phyloP scores from a whole-genome alignment of 2,113 vertebrate genomes.

The Diphyllodes magnificus region DNA sequence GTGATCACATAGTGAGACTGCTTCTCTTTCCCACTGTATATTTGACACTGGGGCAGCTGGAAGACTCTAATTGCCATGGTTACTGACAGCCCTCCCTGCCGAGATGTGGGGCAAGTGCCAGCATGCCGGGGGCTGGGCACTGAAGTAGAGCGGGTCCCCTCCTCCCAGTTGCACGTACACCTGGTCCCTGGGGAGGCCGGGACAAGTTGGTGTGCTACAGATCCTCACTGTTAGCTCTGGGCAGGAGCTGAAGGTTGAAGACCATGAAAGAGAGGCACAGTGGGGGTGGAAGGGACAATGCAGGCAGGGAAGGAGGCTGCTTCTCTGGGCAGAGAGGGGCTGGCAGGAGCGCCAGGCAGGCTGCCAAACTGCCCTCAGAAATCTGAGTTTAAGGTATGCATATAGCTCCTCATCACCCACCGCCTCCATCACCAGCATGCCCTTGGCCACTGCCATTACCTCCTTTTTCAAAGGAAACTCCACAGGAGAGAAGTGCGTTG shows the following conservation, averaged over 20 bases:
- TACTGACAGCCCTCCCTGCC: background rate
- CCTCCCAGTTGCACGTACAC: background rate
- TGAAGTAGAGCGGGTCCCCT: background rate
- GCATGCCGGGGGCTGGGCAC: background rate
- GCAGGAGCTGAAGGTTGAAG: background rate
- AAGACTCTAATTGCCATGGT: background rate
- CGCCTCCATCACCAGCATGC: background rate
- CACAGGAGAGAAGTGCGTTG: background rate
- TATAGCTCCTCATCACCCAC: background rate
- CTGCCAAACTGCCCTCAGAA: background rate
- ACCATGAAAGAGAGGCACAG: background rate
- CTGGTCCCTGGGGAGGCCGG: background rate
- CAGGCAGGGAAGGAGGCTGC: background rate
- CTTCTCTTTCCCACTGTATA: background rate
- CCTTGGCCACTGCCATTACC: accelerated
- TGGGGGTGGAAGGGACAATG: background rate
- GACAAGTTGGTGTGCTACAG: background rate
- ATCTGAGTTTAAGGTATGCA: background rate
- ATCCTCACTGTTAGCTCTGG: background rate
- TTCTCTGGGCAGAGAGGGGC: background rate
- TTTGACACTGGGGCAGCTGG: background rate
- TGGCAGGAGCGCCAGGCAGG: background rate
- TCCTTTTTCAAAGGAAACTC: background rate
- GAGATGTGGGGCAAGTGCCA: background rate
- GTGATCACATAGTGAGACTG: background rate